Evolutionary conservation across 1,140 invertebrate species (phyloP).

Genomic region (Apis dorsata): DNA sequence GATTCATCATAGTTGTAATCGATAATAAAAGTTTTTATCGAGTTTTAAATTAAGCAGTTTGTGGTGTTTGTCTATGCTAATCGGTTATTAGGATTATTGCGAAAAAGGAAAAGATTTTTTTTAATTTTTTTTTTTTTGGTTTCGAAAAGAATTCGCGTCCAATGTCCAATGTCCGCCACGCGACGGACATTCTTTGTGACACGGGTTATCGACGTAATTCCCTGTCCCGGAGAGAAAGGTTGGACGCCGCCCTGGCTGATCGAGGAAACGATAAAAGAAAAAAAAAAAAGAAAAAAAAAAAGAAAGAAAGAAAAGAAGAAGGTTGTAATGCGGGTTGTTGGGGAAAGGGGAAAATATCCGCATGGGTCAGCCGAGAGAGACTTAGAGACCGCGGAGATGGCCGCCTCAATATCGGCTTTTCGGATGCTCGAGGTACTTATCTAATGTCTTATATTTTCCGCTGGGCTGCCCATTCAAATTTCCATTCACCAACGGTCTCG

Average conservation of each 20-base stretch:
- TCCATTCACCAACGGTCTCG: constrained; percentile 45
- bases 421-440: constrained; percentile 77
- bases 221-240: background rate
- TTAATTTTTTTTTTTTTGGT: too few relatives aligned
- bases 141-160: too few relatives aligned
- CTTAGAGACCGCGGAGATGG: constrained; percentile 76
- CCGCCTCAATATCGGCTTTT: constrained; percentile 78
- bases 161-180: too few relatives aligned
- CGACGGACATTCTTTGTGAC: background rate
- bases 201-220: constrained; percentile 17
- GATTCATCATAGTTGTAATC: too few relatives aligned
- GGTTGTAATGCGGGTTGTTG: constrained; percentile 63
- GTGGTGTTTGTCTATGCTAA: too few relatives aligned
- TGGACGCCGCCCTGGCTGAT: constrained; percentile 43
- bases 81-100: too few relatives aligned
- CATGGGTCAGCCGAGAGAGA: constrained; percentile 79
- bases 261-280: constrained; percentile 52
- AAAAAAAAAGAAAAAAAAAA: constrained; percentile 23
- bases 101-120: too few relatives aligned
- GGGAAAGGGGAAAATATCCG: constrained; percentile 77
- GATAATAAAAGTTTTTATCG: too few relatives aligned
- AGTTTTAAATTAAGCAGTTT: too few relatives aligned
- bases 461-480: constrained; percentile 73
- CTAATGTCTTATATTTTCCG: constrained; percentile 78
- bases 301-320: too few relatives aligned